Conservation (phyloP, 1,140 invertebrate species). For the Hylaeus volcanicus region DNA sequence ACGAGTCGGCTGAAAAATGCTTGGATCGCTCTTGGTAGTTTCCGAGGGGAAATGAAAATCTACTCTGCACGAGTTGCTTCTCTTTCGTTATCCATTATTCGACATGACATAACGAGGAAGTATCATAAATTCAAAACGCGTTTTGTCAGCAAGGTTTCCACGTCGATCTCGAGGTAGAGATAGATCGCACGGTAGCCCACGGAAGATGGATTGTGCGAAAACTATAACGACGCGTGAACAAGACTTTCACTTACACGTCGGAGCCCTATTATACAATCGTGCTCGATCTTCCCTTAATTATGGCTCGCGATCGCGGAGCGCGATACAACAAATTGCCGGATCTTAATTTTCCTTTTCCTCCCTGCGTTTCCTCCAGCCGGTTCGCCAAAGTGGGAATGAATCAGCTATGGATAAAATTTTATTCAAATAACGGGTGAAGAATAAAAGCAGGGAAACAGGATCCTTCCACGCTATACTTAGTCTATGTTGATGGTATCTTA, state of each 20-base stretch:
- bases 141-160: not conserved
- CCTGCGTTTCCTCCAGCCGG: conserved; percentile 18
- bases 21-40: no score
- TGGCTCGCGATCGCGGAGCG: conserved; percentile 12
- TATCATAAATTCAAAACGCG: no score
- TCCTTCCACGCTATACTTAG: no score
- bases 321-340: conserved; percentile 50
- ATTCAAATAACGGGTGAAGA: no score
- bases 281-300: conserved; percentile 47
- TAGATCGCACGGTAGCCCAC: not conserved
- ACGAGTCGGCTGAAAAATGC: no score
- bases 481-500: no score
- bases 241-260: conserved; percentile 38
- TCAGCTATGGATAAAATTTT: conserved; percentile 20
- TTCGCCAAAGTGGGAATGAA: conserved; percentile 1
- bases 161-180: conserved; percentile 7
- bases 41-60: no score
- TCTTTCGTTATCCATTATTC: no score
- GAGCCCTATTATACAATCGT: conserved; percentile 37
- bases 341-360: conserved; percentile 47
- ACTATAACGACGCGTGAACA: conserved; percentile 47
- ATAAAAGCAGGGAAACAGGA: no score
- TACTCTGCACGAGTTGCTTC: no score
- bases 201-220: conserved; percentile 45
- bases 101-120: no score